Conservation (phyloP, 2,888 invertebrate genomes). For the Suillia variegata region DNA sequence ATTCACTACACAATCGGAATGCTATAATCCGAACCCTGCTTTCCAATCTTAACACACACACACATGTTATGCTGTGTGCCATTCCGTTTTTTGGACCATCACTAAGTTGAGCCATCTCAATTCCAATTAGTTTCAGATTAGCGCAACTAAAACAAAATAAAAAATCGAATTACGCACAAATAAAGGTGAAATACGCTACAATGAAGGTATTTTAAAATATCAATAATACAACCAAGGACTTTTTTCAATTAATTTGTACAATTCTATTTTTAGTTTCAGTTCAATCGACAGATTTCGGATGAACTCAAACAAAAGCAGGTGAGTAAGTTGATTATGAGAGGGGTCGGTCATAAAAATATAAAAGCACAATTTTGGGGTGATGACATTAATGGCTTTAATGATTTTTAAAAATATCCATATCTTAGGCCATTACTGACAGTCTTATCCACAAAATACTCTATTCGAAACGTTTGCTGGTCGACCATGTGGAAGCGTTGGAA, state of each 20-base stretch:
- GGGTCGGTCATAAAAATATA: neutral
- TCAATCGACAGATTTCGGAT: constrained; percentile 38
- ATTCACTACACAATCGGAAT: no score
- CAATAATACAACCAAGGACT: neutral
- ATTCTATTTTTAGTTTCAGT: constrained; percentile 15
- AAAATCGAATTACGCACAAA: no score
- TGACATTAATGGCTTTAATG: constrained; percentile 7
- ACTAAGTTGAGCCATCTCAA: no score
- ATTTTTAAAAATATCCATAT: constrained; percentile 7
- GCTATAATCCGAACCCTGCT: no score
- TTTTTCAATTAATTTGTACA: neutral
- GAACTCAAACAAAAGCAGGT: constrained; percentile 56
- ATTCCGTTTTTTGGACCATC: no score
- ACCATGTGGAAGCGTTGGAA: constrained; percentile 59
- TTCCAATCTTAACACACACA: no score
- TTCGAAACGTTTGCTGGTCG: constrained; percentile 57
- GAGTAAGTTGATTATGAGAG: constrained; percentile 21
- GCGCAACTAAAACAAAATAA: no score
- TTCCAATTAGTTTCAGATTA: no score
- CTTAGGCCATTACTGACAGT: constrained; percentile 44
- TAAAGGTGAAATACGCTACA: neutral
- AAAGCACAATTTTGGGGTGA: neutral
- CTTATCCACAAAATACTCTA: constrained; percentile 52
- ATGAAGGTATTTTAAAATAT: constrained; percentile 11
- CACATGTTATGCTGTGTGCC: no score